Percentiles rank a stretch among this genome's conserved stretches.
phyloP scores from a whole-genome alignment of 2,797 vertebrate species.

The Podarcis lilfordi region DNA sequence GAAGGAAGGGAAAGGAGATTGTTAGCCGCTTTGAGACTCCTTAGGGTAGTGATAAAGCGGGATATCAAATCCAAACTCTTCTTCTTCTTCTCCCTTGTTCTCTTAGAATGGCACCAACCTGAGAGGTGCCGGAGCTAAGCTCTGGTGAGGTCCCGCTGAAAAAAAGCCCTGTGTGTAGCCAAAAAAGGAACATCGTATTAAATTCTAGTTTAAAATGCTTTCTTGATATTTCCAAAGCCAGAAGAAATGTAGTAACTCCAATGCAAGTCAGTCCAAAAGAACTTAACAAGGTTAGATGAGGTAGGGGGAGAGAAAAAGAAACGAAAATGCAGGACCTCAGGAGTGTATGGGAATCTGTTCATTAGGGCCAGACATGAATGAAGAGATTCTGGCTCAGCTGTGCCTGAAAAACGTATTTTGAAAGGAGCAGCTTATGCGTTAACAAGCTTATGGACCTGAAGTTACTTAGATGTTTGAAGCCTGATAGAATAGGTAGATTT shows the following conservation, averaged over 20 bases:
- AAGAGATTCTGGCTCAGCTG: background rate
- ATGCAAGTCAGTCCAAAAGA: background rate
- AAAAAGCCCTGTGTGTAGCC: too few relatives aligned
- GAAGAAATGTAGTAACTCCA: background rate
- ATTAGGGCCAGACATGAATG: background rate
- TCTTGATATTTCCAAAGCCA: background rate
- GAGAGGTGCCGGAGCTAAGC: too few relatives aligned
- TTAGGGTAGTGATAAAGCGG: too few relatives aligned
- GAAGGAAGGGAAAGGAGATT: too few relatives aligned
- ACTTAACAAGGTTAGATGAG: background rate
- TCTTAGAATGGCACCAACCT: too few relatives aligned
- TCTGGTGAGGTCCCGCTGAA: too few relatives aligned
- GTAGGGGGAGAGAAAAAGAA: background rate
- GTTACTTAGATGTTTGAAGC: background rate
- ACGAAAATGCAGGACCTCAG: background rate
- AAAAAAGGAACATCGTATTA: background rate
- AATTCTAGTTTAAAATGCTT: background rate
- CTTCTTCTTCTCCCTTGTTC: too few relatives aligned
- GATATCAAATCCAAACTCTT: too few relatives aligned
- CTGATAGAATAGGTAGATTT: background rate
- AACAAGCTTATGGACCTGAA: background rate
- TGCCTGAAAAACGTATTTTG: background rate
- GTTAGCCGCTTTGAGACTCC: too few relatives aligned
- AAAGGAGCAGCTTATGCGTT: background rate
- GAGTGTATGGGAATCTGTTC: background rate